Evolutionary conservation across 2,797 vertebrate species (phyloP).

Genomic region (Tapirus indicus): DNA sequence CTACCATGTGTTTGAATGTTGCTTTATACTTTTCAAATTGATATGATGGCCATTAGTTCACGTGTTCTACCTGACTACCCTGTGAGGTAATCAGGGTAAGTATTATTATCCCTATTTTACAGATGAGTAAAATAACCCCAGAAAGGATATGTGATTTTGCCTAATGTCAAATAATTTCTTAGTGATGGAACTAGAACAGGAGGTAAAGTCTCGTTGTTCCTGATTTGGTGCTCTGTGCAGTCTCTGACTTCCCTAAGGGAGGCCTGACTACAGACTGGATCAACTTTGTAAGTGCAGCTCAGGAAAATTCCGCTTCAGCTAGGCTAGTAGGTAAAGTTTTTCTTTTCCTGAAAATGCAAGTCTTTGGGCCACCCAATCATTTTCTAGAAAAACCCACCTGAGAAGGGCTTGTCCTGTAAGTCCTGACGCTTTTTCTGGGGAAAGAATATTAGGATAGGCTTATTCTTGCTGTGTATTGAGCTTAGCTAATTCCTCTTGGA

Average conservation of each 20-base stretch:
- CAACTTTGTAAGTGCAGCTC: background rate
- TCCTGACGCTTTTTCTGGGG: background rate
- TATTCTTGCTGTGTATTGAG: conserved; percentile 9
- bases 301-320: conserved; percentile 3
- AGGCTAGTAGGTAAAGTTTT: background rate
- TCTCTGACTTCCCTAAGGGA: background rate
- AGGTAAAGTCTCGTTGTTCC: background rate
- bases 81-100: background rate
- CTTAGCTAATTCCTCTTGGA: background rate
- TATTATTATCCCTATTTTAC: conserved; percentile 28
- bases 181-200: background rate
- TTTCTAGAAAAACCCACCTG: conserved; percentile 22
- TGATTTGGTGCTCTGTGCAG: background rate
- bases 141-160: background rate
- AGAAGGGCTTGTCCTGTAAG: background rate
- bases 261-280: background rate
- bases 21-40: conserved; percentile 42
- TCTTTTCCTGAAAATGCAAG: conserved; percentile 16
- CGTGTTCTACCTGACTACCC: background rate
- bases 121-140: background rate
- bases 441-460: conserved; percentile 50
- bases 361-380: conserved; percentile 16
- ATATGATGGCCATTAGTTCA: background rate
- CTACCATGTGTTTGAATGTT: background rate
- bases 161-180: background rate